Conservation (phyloP, 2,113 vertebrate species). For the Mus musculus region DNA sequence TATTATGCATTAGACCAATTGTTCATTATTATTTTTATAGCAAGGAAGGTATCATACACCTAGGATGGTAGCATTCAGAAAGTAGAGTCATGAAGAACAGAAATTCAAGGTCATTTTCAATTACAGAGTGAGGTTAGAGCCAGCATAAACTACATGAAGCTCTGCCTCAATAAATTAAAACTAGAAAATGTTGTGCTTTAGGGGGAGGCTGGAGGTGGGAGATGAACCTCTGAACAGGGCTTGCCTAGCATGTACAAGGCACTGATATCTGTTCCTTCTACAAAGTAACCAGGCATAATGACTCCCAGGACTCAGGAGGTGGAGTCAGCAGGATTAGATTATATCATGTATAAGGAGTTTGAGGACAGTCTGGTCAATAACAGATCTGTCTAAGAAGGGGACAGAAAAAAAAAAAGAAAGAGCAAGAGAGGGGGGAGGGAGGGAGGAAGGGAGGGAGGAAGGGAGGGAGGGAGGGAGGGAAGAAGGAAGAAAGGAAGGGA, state of each 20-base stretch:
- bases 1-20: neutral
- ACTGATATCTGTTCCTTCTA: neutral
- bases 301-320: too few species aligned
- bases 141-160: neutral
- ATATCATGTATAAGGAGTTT: neutral
- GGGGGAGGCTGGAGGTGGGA: neutral
- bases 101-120: neutral
- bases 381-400: too few species aligned
- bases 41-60: neutral
- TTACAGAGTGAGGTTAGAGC: neutral
- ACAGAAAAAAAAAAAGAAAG: too few species aligned
- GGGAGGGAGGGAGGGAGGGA: too few species aligned
- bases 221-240: neutral
- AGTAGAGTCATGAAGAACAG: neutral
- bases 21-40: neutral
- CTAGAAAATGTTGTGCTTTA: neutral
- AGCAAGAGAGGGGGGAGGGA: too few species aligned
- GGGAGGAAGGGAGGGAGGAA: too few species aligned
- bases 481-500: too few species aligned
- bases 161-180: neutral
- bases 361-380: neutral
- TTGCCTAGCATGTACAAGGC: neutral
- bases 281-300: neutral
- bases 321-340: neutral
- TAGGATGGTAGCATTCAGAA: too few species aligned